These are phyloP conservation scores for Eurystomus glaucurus DNA, from an alignment of 2,797 vertebrate species.

Conservation along the genomic window DNA sequence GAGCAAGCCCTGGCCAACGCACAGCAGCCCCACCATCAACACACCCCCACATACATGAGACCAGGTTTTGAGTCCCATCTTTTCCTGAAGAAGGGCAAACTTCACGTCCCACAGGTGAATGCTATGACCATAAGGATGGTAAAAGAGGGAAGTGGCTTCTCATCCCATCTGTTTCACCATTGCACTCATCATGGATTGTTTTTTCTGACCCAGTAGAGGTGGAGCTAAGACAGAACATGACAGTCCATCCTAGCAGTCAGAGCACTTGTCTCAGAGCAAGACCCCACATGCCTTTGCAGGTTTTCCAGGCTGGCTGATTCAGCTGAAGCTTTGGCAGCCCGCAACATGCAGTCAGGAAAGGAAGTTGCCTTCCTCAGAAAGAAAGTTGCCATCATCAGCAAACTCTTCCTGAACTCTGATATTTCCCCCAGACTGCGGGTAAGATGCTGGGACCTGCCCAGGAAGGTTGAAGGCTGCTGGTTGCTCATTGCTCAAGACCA, in stretches of 20 bases:
- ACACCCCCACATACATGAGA: not conserved
- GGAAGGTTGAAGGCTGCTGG: not conserved
- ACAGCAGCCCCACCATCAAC: not conserved
- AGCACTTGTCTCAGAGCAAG: not conserved
- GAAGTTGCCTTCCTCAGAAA: slow-evolving; percentile 66
- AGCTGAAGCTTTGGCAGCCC: not conserved
- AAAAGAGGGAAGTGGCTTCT: not conserved
- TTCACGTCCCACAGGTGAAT: not conserved
- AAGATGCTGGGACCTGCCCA: not conserved
- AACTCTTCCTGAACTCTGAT: slow-evolving; percentile 78
- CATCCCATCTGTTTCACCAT: not conserved
- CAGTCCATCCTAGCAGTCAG: not conserved
- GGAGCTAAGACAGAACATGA: fast-evolving
- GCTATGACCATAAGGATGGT: fast-evolving
- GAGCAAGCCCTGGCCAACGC: not conserved
- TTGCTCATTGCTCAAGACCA: not conserved
- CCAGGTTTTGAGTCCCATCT: not conserved
- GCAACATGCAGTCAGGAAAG: slow-evolving; percentile 20
- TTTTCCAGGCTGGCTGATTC: slow-evolving; percentile 80
- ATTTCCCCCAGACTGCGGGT: slow-evolving; percentile 78
- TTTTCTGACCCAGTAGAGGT: not conserved
- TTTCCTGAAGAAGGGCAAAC: not conserved
- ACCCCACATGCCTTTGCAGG: not conserved
- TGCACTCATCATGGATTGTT: not conserved
- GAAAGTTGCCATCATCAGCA: slow-evolving; percentile 77